Evolutionary conservation across 2,797 vertebrate genomes (phyloP).

Genomic region (Trematomus bernacchii): DNA sequence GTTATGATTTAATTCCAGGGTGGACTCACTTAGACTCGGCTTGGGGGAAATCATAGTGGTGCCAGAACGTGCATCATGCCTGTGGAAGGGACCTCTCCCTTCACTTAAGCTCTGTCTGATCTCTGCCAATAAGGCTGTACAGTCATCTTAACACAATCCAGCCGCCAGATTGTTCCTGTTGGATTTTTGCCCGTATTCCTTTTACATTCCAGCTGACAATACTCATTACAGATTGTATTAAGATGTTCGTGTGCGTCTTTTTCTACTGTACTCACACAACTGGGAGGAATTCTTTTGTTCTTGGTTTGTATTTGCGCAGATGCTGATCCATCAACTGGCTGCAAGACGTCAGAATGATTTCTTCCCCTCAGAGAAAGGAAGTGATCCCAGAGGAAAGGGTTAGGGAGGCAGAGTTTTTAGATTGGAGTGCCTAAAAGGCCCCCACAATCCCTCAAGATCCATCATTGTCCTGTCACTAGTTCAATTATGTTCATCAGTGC

Average conservation of each 20-base stretch:
- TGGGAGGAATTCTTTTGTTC: constrained; percentile 17
- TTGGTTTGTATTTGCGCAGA: constrained; percentile 27
- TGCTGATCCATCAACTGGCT: constrained; percentile 33
- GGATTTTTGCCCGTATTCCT: constrained; percentile 46
- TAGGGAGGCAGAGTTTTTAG: constrained; percentile 40
- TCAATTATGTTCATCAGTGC: constrained; percentile 61
- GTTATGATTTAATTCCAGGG: constrained; percentile 51
- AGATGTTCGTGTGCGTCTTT: constrained; percentile 30
- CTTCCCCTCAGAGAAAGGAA: constrained; percentile 13
- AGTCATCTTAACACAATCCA: constrained; percentile 68
- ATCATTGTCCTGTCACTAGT: constrained; percentile 48
- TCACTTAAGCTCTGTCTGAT: constrained; percentile 60
- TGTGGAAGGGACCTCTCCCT: constrained; percentile 73
- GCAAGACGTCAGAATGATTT: constrained; percentile 35
- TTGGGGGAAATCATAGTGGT: constrained; percentile 44
- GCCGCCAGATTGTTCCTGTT: constrained; percentile 48
- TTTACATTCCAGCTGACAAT: constrained; percentile 65
- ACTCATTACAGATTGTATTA: constrained; percentile 48
- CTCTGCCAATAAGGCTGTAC: constrained; percentile 57
- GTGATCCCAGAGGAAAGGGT: constrained; percentile 47
- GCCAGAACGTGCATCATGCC: constrained; percentile 76
- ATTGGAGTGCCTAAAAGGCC: constrained; percentile 63
- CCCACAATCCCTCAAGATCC: constrained; percentile 44
- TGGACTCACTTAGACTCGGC: constrained; percentile 47
- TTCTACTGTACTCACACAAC: constrained; percentile 19